Evolutionary conservation across 2,797 vertebrate genomes (phyloP).

Genomic region (Astyanax mexicanus): DNA sequence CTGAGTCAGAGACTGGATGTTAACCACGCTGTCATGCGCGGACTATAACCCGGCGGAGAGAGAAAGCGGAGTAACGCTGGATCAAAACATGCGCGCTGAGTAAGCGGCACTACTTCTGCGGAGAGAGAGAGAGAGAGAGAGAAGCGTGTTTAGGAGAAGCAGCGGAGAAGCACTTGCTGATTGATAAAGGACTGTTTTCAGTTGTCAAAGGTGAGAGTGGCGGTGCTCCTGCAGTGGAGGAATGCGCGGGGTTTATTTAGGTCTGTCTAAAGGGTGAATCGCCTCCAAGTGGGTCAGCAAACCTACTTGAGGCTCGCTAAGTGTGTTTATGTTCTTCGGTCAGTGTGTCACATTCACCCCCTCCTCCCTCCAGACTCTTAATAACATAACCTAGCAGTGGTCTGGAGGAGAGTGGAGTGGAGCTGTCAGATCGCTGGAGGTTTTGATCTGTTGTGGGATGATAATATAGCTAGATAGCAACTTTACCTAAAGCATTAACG

Average conservation of each 20-base stretch:
- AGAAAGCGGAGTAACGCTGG: conserved; percentile 49
- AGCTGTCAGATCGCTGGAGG: neutral
- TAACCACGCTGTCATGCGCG: conserved; percentile 12
- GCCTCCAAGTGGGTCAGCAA: neutral
- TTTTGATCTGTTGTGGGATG: neutral
- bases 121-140: no score
- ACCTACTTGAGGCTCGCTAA: neutral
- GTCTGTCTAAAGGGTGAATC: neutral
- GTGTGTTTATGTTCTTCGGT: no score
- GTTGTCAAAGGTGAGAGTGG: conserved; percentile 41
- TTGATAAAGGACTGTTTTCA: neutral
- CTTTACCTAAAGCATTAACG: no score
- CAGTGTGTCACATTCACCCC: neutral
- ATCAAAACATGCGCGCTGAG: neutral
- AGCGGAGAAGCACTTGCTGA: neutral
- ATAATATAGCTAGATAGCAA: no score
- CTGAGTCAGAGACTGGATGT: neutral
- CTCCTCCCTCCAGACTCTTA: neutral
- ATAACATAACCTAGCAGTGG: no score
- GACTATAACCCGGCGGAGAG: conserved; percentile 15
- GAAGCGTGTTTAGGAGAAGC: neutral
- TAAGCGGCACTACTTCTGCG: neutral
- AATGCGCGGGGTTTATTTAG: no score
- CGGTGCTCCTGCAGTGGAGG: neutral
- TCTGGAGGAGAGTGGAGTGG: no score